These are phyloP conservation scores for Hylomyscus alleni DNA, from an alignment of 2,797 vertebrate species.

Conservation along the genomic window DNA sequence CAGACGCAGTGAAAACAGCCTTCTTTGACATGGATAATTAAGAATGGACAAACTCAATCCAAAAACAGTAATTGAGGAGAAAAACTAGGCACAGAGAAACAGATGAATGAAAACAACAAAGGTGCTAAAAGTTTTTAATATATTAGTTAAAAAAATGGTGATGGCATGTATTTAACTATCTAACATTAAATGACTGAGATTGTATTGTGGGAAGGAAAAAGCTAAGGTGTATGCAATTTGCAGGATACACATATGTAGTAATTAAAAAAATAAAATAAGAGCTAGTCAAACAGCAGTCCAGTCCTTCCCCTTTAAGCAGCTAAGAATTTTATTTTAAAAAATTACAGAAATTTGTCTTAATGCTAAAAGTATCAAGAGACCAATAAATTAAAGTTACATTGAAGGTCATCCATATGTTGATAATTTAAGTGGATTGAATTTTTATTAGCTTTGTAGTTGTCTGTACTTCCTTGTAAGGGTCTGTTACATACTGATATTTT, in stretches of 20 bases:
- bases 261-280: background rate
- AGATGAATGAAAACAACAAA: background rate
- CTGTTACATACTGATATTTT: background rate
- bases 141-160: background rate
- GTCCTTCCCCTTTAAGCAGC: background rate
- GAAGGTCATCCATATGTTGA: background rate
- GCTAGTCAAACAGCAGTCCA: background rate
- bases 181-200: background rate
- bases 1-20: background rate
- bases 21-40: background rate
- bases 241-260: background rate
- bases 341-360: background rate
- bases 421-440: background rate
- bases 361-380: background rate
- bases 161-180: background rate
- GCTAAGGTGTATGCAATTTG: background rate
- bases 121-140: background rate
- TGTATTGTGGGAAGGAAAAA: background rate
- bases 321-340: background rate
- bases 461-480: background rate
- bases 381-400: background rate
- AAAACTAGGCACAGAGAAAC: background rate
- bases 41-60: background rate
- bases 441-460: background rate
- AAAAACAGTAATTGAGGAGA: background rate